phyloP scores from a whole-genome alignment of 2,888 invertebrate species.

The Barypeithes pellucidus region DNA sequence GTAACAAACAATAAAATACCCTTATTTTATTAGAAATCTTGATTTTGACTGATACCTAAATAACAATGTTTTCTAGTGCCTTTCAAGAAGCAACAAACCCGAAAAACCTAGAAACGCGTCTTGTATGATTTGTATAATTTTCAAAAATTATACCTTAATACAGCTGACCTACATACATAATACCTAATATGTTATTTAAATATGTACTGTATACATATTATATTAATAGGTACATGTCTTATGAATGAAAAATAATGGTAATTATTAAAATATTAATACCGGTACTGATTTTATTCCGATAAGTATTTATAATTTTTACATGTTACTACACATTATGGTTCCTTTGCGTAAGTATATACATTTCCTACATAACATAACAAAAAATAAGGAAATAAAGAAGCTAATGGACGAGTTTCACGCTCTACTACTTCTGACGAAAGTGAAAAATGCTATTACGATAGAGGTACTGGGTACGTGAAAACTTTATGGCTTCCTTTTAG shows the following conservation, averaged over 20 bases:
- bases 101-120: too few relatives aligned
- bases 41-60: too few relatives aligned
- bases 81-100: too few relatives aligned
- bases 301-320: slow-evolving; percentile 12
- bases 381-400: slow-evolving; percentile 45
- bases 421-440: slow-evolving; percentile 44
- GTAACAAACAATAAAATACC: too few relatives aligned
- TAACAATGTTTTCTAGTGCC: too few relatives aligned
- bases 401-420: slow-evolving; percentile 46
- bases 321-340: slow-evolving; percentile 18
- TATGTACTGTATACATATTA: not conserved
- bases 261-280: slow-evolving; percentile 2
- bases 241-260: slow-evolving; percentile 16
- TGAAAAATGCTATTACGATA: slow-evolving; percentile 39
- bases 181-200: slow-evolving; percentile 5
- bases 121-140: not conserved
- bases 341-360: slow-evolving; percentile 31
- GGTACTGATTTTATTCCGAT: slow-evolving; percentile 23
- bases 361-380: slow-evolving; percentile 24
- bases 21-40: too few relatives aligned
- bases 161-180: not conserved
- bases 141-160: not conserved
- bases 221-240: not conserved
- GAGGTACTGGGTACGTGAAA: not conserved
- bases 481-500: too few relatives aligned